Percentiles rank a stretch among this genome's conserved stretches.
Conservation (phyloP, 2,113 vertebrate species). For the Lasiurus cinereus region DNA sequence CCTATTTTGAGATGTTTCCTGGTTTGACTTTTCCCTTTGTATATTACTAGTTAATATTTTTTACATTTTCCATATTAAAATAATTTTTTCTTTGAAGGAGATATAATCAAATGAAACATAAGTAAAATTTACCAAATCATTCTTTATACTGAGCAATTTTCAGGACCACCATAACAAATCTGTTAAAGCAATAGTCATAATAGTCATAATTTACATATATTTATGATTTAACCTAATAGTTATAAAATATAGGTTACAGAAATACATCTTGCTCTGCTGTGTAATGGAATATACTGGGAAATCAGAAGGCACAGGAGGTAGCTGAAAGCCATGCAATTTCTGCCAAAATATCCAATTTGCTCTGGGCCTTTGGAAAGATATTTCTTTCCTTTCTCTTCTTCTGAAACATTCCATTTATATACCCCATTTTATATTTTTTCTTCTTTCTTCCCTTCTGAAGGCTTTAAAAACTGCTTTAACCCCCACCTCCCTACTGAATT, state of each 20-base stretch:
- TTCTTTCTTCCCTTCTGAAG: neutral
- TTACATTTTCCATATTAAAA: neutral
- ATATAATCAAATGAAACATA: slow-evolving; percentile 35
- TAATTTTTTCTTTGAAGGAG: slow-evolving; percentile 28
- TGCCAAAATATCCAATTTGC: neutral
- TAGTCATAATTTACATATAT: neutral
- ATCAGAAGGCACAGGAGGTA: neutral
- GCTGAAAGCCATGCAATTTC: neutral
- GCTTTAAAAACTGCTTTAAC: neutral
- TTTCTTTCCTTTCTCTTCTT: neutral
- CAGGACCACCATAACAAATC: neutral
- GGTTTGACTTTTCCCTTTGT: slow-evolving; percentile 19
- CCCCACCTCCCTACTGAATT: neutral
- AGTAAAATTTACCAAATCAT: neutral
- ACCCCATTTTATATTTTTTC: neutral
- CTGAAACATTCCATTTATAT: neutral
- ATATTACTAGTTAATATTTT: neutral
- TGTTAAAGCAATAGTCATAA: neutral
- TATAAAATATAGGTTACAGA: neutral
- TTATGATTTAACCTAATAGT: slow-evolving; percentile 25
- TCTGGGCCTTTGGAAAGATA: neutral
- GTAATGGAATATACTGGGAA: neutral
- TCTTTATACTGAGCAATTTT: slow-evolving; percentile 20
- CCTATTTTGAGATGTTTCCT: slow-evolving; percentile 13
- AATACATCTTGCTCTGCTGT: neutral